These are phyloP conservation scores for Chloropsis cyanopogon DNA, from an alignment of 2,113 vertebrate genomes.

Conservation along the genomic window DNA sequence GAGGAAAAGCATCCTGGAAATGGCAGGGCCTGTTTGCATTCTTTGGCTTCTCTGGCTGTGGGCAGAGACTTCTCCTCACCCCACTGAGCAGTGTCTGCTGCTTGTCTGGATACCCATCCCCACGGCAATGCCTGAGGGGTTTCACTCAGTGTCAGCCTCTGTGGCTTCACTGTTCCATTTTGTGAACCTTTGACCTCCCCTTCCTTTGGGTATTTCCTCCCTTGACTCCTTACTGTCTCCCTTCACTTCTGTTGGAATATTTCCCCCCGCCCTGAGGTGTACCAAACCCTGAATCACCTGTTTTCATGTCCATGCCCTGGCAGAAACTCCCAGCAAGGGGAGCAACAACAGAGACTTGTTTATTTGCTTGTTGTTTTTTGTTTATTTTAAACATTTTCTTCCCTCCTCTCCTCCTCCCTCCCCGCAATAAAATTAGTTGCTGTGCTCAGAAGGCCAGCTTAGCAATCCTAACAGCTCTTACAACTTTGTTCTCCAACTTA, in stretches of 20 bases:
- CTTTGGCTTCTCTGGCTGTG: not conserved
- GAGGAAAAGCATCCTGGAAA: not conserved
- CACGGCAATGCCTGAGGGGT: not conserved
- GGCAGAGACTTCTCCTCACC: not conserved
- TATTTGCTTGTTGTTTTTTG: not conserved
- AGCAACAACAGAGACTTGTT: slow-evolving; percentile 48
- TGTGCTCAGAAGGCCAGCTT: not conserved
- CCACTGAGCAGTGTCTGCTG: not conserved
- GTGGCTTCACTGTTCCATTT: not conserved
- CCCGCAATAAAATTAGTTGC: slow-evolving; percentile 36
- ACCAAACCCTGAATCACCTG: slow-evolving; percentile 40
- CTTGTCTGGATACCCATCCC: not conserved
- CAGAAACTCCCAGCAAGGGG: slow-evolving; percentile 12
- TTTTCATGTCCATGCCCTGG: not conserved
- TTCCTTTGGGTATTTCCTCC: slow-evolving; percentile 27
- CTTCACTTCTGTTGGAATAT: not conserved
- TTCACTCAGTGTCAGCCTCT: not conserved
- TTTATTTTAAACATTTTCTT: not conserved
- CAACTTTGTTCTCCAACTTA: not conserved
- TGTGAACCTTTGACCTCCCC: slow-evolving; percentile 39
- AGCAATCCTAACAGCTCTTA: not conserved
- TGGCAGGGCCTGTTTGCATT: not conserved
- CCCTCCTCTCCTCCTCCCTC: slow-evolving; percentile 2
- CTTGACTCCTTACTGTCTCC: not conserved
- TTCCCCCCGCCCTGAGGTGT: slow-evolving; percentile 38